Conservation (phyloP, 1,140 invertebrate genomes). For the Apis dorsata region DNA sequence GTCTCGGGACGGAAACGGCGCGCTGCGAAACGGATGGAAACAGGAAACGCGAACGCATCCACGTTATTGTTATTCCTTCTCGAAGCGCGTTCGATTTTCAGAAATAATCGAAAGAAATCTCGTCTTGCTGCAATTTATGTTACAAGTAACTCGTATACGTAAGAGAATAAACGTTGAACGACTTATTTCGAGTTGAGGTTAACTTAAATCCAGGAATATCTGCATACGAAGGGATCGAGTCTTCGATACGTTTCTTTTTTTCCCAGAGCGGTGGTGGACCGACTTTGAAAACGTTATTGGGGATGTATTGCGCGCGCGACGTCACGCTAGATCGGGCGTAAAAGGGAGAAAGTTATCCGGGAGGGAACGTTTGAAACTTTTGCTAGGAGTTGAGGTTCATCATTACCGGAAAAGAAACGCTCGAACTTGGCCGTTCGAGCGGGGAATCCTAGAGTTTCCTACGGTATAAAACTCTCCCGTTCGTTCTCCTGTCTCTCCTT, state of each 20-base stretch:
- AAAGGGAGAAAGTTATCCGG: conserved; percentile 51
- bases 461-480: conserved; percentile 44
- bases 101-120: too few species aligned
- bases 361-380: conserved; percentile 58
- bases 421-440: conserved; percentile 46
- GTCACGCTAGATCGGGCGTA: conserved; percentile 44
- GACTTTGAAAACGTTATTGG: conserved; percentile 63
- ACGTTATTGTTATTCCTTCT: neutral
- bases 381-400: conserved; percentile 58
- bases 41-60: neutral
- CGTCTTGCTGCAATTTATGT: neutral
- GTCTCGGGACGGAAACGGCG: neutral
- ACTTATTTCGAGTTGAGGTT: neutral
- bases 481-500: neutral
- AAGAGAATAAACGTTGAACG: neutral
- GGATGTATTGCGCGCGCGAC: conserved; percentile 17
- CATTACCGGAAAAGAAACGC: conserved; percentile 59
- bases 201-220: neutral
- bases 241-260: conserved; percentile 61
- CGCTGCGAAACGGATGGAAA: neutral
- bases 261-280: conserved; percentile 20
- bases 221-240: conserved; percentile 22
- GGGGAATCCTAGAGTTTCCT: neutral
- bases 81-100: neutral
- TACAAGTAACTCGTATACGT: neutral